These are phyloP conservation scores for Stenoptilia bipunctidactyla DNA, from an alignment of 2,888 invertebrate species.

Conservation along the genomic window DNA sequence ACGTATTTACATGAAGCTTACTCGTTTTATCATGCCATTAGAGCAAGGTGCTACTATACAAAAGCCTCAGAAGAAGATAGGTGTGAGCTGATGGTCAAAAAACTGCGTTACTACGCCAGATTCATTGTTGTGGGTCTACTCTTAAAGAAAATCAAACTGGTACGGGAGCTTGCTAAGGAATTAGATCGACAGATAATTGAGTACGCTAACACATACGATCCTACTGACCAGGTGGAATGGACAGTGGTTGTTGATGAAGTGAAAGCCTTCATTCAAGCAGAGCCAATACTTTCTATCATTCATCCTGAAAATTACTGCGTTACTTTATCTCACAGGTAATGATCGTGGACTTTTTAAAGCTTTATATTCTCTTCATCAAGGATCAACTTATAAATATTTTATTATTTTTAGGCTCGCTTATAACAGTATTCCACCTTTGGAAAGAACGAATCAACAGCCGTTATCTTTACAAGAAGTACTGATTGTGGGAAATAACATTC, in stretches of 20 bases:
- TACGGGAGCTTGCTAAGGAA: constrained; percentile 91
- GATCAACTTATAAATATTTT: not conserved
- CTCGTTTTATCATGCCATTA: constrained; percentile 95
- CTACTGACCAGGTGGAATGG: constrained; percentile 98
- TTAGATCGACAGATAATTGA: constrained; percentile 94
- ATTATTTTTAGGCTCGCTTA: constrained; percentile 78
- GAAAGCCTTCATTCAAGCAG: constrained; percentile 93
- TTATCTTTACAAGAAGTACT: constrained; percentile 93
- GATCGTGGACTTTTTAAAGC: no score
- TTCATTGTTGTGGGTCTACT: constrained; percentile 97
- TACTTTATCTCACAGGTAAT: constrained; percentile 86
- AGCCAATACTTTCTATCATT: constrained; percentile 88
- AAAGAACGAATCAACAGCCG: constrained; percentile 88
- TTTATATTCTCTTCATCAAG: no score
- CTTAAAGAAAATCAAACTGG: constrained; percentile 92
- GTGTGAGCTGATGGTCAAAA: constrained; percentile 97
- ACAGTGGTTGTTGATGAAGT: constrained; percentile 94
- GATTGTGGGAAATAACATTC: constrained; percentile 92
- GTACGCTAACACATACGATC: constrained; percentile 95
- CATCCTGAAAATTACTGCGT: constrained; percentile 90
- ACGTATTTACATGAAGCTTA: constrained; percentile 96
- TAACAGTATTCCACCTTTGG: constrained; percentile 87
- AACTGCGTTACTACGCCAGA: constrained; percentile 93
- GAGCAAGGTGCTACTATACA: constrained; percentile 94
- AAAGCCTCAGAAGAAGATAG: constrained; percentile 93